These are phyloP conservation scores for Parazoanthus swiftii DNA, from an alignment of 92 coral and sea anemone species.

Conservation along the genomic window DNA sequence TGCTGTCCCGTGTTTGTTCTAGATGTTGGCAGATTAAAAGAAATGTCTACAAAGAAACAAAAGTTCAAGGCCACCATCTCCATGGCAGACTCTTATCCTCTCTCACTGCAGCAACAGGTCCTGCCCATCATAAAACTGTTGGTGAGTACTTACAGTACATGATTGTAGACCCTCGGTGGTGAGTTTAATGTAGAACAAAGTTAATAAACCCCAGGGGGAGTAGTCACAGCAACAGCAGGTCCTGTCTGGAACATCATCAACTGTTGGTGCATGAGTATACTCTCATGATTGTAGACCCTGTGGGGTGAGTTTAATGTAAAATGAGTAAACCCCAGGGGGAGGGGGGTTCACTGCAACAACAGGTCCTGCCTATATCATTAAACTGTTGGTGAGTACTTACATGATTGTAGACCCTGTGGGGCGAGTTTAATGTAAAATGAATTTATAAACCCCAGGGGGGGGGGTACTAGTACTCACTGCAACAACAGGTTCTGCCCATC, in stretches of 20 bases:
- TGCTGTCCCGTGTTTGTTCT: background rate
- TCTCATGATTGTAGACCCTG: no score
- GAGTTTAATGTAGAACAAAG: conserved; percentile 1
- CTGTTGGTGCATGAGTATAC: conserved; percentile 68
- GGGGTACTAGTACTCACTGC: no score
- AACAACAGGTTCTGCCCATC: no score
- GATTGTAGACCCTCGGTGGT: background rate
- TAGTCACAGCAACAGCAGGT: conserved; percentile 85
- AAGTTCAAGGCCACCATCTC: conserved; percentile 94
- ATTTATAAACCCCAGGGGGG: background rate
- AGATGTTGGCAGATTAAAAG: conserved; percentile 92
- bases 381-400: conserved; percentile 73
- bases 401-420: no score
- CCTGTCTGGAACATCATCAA: conserved; percentile 73
- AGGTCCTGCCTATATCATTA: conserved; percentile 86
- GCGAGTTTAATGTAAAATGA: background rate
- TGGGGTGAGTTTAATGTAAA: background rate
- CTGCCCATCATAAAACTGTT: no score
- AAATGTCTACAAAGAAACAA: conserved; percentile 87
- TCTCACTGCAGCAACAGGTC: background rate
- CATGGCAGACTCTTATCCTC: conserved; percentile 84
- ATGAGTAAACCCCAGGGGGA: background rate
- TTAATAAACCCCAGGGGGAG: background rate
- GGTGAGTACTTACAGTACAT: conserved; percentile 44
- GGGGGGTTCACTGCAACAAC: conserved; percentile 22